phyloP scores from a whole-genome alignment of 2,797 vertebrate species.

The Cephalopachus bancanus region DNA sequence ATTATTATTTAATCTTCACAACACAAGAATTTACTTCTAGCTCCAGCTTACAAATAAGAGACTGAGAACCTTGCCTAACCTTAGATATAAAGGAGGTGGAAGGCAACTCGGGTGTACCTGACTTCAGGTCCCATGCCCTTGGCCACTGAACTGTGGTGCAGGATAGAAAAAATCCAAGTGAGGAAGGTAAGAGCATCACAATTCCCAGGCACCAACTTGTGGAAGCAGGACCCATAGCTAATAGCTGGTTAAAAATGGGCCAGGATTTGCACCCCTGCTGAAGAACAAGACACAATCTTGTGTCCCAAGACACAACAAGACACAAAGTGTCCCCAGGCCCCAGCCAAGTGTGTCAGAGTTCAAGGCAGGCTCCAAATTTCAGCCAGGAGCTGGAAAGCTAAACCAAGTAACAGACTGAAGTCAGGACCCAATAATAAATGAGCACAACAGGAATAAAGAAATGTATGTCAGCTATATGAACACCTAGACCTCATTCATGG shows the following conservation, averaged over 20 bases:
- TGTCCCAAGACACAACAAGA: too few species aligned
- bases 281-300: neutral
- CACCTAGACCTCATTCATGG: neutral
- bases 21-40: neutral
- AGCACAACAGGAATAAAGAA: neutral
- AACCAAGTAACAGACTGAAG: neutral
- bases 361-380: neutral
- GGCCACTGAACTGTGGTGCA: neutral
- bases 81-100: neutral
- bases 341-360: neutral
- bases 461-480: neutral
- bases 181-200: neutral
- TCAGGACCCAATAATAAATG: neutral
- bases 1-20: slow-evolving; percentile 40
- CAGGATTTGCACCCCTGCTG: neutral
- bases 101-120: neutral
- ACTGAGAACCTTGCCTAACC: neutral
- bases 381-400: neutral
- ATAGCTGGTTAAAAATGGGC: neutral
- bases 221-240: neutral
- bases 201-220: neutral
- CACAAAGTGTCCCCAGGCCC: neutral
- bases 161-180: neutral
- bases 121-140: neutral
- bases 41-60: slow-evolving; percentile 11